Conservation (phyloP, 2,888 invertebrate genomes). For the Synergus gifuensis region DNA sequence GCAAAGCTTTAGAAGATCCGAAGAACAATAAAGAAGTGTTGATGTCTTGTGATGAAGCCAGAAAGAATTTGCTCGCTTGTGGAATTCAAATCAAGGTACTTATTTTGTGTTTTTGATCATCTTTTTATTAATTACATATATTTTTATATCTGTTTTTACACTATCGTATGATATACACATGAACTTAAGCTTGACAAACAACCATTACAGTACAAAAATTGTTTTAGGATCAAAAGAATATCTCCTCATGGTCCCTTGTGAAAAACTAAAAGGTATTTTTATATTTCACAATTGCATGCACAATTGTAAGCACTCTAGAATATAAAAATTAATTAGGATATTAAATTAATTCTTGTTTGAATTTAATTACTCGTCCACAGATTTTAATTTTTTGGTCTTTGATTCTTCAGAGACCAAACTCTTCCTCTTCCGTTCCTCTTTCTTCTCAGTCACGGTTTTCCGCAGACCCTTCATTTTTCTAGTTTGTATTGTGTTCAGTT, state of each 20-base stretch:
- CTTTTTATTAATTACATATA: slow-evolving; percentile 2
- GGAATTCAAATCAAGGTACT: slow-evolving; percentile 84
- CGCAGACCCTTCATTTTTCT: slow-evolving; percentile 94
- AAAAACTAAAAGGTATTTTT: slow-evolving; percentile 43
- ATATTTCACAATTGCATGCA: neutral
- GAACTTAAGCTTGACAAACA: slow-evolving; percentile 30
- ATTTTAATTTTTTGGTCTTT: neutral
- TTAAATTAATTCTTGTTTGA: neutral
- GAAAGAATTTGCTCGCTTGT: slow-evolving; percentile 81
- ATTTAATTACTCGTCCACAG: neutral
- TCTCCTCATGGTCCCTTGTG: slow-evolving; percentile 63
- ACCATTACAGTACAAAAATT: slow-evolving; percentile 43
- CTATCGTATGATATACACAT: slow-evolving; percentile 7
- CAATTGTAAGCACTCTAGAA: neutral
- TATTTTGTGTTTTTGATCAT: slow-evolving; percentile 12
- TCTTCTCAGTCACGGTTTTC: slow-evolving; percentile 85
- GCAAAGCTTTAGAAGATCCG: slow-evolving; percentile 78
- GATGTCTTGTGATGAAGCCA: slow-evolving; percentile 83
- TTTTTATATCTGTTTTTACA: slow-evolving; percentile 6
- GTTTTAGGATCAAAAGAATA: slow-evolving; percentile 64
- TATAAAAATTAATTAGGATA: neutral
- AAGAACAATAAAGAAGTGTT: slow-evolving; percentile 82
- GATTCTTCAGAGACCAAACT: neutral
- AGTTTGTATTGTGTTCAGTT: slow-evolving; percentile 90
- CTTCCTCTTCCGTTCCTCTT: slow-evolving; percentile 80